Conservation (phyloP, 2,888 invertebrate species). For the Quadroppia sp. region DNA sequence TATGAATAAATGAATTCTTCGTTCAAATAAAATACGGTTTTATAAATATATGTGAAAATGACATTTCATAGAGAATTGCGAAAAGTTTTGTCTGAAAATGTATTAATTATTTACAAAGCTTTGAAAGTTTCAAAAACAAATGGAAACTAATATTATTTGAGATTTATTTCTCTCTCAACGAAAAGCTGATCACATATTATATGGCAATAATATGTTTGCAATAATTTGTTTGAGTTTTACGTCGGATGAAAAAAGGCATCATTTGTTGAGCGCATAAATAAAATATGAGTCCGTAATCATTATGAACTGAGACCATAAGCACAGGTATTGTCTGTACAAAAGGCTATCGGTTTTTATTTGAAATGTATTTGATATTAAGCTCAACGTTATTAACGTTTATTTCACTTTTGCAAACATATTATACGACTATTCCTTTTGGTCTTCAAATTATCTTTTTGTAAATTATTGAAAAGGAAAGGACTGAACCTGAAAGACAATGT, state of each 20-base stretch:
- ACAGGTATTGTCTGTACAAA: neutral
- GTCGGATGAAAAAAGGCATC: neutral
- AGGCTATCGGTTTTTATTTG: slow-evolving; percentile 15
- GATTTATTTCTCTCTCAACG: neutral
- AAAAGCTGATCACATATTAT: slow-evolving; percentile 7
- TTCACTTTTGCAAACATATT: slow-evolving; percentile 23
- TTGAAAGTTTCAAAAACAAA: neutral
- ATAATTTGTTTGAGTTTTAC: slow-evolving; percentile 4
- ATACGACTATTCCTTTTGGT: slow-evolving; percentile 20
- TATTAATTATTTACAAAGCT: neutral
- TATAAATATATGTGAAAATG: too few species aligned
- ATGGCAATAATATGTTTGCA: slow-evolving; percentile 23
- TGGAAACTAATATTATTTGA: neutral
- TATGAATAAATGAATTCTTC: too few species aligned
- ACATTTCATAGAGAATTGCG: slow-evolving; percentile 7
- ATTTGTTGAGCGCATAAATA: slow-evolving; percentile 36
- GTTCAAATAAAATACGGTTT: too few species aligned
- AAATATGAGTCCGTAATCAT: slow-evolving; percentile 29
- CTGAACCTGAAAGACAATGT: slow-evolving; percentile 4
- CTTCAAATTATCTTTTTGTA: slow-evolving; percentile 37
- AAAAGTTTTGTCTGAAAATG: neutral
- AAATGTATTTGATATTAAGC: slow-evolving; percentile 23
- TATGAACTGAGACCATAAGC: slow-evolving; percentile 26
- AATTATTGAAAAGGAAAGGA: slow-evolving; percentile 29
- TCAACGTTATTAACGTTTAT: slow-evolving; percentile 8